phyloP scores from a whole-genome alignment of 2,888 invertebrate genomes.

The Leptura quadrifasciata region DNA sequence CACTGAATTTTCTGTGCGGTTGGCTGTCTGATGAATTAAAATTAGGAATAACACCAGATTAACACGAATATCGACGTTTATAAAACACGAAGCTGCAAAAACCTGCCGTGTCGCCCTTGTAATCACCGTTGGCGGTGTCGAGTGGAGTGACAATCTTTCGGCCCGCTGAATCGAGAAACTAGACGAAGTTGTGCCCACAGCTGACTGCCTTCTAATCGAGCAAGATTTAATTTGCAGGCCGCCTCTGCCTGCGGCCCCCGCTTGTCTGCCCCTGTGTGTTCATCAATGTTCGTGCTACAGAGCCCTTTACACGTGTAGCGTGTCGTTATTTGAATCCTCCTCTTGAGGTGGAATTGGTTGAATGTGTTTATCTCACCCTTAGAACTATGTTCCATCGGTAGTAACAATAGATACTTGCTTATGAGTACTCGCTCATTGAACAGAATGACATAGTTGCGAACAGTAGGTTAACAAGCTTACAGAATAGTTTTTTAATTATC shows the following conservation, averaged over 20 bases:
- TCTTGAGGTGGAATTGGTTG: slow-evolving; percentile 20
- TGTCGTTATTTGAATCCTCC: slow-evolving; percentile 31
- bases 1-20: background rate
- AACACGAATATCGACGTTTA: slow-evolving; percentile 23
- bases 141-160: slow-evolving; percentile 67
- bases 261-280: background rate
- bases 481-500: no score
- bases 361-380: slow-evolving; percentile 1
- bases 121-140: slow-evolving; percentile 47
- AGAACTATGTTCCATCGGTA: slow-evolving; percentile 20
- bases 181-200: slow-evolving; percentile 63
- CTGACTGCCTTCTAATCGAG: slow-evolving; percentile 69
- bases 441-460: background rate
- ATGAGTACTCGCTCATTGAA: background rate
- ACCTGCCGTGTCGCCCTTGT: slow-evolving; percentile 26
- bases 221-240: slow-evolving; percentile 68
- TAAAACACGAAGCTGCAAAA: slow-evolving; percentile 31
- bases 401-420: background rate
- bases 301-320: slow-evolving; percentile 31
- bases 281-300: slow-evolving; percentile 29
- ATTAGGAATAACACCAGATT: background rate
- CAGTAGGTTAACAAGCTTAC: no score
- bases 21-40: background rate
- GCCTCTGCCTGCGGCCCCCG: slow-evolving; percentile 16
- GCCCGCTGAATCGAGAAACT: slow-evolving; percentile 69